These are phyloP conservation scores for Tokudaia tokunoshimensis DNA, from an alignment of 2,797 vertebrate species.

Conservation along the genomic window DNA sequence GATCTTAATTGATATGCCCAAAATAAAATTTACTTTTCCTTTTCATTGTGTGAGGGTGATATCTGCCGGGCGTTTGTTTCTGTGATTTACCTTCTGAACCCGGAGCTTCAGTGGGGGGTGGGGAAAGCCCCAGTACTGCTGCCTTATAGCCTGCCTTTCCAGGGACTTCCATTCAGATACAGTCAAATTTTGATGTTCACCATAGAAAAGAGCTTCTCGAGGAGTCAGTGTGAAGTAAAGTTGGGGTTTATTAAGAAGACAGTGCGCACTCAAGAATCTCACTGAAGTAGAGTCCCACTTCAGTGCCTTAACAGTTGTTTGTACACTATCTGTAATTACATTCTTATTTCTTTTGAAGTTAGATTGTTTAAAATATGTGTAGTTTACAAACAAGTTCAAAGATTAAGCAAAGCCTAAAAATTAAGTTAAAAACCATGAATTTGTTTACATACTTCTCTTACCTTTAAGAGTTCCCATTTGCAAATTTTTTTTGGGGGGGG, in stretches of 20 bases:
- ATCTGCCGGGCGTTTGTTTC: neutral
- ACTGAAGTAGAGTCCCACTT: too few species aligned
- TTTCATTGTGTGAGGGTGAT: neutral
- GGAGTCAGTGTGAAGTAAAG: neutral
- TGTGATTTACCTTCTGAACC: constrained; percentile 7
- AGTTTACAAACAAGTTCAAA: neutral
- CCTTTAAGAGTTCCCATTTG: neutral
- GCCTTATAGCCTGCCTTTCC: neutral
- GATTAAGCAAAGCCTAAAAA: neutral
- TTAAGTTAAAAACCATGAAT: neutral
- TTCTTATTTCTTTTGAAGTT: neutral
- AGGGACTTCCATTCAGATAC: neutral
- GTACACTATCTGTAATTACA: neutral
- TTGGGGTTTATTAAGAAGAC: neutral
- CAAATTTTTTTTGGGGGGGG: neutral
- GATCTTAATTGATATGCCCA: neutral
- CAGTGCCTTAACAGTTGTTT: neutral
- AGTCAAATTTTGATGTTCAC: neutral
- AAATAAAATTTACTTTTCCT: constrained; percentile 42
- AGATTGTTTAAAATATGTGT: neutral
- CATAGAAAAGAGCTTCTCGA: neutral
- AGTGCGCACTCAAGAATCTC: neutral
- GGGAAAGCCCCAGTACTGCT: neutral
- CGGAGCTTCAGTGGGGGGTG: neutral
- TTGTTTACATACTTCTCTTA: neutral